Conservation (phyloP, 2,113 vertebrate genomes). For the Fulmarus glacialis region DNA sequence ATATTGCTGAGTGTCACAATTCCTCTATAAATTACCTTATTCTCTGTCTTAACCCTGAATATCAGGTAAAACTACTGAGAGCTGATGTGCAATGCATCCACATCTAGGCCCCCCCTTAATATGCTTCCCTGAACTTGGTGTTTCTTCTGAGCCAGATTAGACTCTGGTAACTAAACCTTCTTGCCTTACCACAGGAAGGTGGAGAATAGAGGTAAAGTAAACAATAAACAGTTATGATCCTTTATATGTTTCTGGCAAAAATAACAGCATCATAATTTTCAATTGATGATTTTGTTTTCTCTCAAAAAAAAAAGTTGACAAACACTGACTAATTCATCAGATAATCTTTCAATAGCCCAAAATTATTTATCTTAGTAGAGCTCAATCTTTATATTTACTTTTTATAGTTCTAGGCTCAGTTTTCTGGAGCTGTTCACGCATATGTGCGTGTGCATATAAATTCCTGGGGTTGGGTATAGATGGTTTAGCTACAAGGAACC, state of each 20-base stretch:
- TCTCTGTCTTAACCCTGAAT: neutral
- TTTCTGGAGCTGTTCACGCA: neutral
- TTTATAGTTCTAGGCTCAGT: neutral
- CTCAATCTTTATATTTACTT: neutral
- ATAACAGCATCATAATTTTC: neutral
- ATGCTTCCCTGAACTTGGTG: neutral
- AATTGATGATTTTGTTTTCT: neutral
- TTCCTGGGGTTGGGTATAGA: neutral
- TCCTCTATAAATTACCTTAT: neutral
- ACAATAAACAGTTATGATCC: fast-evolving
- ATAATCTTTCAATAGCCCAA: neutral
- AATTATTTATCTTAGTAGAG: neutral
- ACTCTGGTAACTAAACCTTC: neutral
- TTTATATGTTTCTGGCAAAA: neutral
- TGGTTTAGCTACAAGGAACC: neutral
- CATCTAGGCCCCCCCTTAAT: too few species aligned
- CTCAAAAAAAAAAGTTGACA: neutral
- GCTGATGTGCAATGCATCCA: neutral
- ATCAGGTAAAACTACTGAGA: fast-evolving
- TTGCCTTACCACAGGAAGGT: neutral
- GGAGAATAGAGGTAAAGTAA: neutral
- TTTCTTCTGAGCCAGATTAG: neutral
- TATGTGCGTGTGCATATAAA: fast-evolving
- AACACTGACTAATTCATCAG: neutral
- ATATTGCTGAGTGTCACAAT: neutral